phyloP scores from a whole-genome alignment of 2,113 vertebrate genomes.

The Barnardius zonarius region DNA sequence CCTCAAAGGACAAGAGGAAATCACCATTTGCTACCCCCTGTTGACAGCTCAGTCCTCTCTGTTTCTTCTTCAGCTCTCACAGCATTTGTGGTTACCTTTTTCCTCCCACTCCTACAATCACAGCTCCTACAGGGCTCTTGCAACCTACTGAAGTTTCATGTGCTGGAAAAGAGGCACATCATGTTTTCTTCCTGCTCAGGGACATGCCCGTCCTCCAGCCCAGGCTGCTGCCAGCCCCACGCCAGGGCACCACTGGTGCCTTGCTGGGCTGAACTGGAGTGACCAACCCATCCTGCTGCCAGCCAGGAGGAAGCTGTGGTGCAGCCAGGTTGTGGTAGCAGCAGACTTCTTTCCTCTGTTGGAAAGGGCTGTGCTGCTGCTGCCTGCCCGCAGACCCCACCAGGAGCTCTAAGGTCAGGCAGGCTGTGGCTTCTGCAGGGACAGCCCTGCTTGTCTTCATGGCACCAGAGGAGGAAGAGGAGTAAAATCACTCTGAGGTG shows the following conservation, averaged over 20 bases:
- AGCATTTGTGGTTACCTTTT: neutral
- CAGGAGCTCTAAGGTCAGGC: neutral
- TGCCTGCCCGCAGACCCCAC: neutral
- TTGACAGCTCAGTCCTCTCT: neutral
- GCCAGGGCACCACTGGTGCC: too few species aligned
- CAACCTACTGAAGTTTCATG: rapidly evolving
- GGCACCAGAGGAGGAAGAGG: neutral
- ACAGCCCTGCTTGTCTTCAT: neutral
- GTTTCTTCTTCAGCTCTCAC: neutral
- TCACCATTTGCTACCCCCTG: neutral
- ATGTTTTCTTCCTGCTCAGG: neutral
- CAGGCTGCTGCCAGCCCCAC: neutral
- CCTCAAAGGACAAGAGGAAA: neutral
- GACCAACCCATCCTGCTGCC: too few species aligned
- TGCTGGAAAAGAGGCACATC: neutral
- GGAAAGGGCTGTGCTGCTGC: neutral
- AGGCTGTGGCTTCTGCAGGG: too few species aligned
- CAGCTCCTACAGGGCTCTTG: neutral
- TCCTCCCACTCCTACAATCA: neutral
- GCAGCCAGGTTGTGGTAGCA: rapidly evolving
- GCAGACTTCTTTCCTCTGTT: neutral
- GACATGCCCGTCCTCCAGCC: rapidly evolving
- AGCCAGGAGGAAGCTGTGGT: neutral
- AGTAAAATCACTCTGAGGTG: neutral
- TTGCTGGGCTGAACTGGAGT: neutral